Base-by-base conservation (phyloP, 2,888 invertebrate genomes). In the Tetropium fuscum region DNA sequence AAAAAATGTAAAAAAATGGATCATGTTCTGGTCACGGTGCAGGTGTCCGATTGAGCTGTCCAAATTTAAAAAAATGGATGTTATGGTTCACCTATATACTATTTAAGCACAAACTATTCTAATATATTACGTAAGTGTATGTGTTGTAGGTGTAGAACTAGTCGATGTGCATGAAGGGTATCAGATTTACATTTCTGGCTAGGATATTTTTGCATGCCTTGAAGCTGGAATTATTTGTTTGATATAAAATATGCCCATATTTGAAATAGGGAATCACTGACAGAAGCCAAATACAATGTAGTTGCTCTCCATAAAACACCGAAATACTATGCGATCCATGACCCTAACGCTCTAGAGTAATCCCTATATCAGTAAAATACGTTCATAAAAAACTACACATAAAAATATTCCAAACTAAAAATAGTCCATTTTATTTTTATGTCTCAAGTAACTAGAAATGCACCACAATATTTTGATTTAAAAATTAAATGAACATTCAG, bases 11-110 rank as follows among this genome's bases (percentile, higher is more conserved):
- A 69, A 68, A 69, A 65, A 70, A 47, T 48, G 66, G 64, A 48
- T 56, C 36, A 43, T 27, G 62, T 56, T n/a, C n/a, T 67, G 68
- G 63, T 58, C 60, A 69, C 64, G 73, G 73, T 75, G 75, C 75
- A 75, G 74, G 66, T 63, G n/a, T 68, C 63, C 63, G 62, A 61
- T 58, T 43, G 27, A 53, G 27, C n/a, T 4, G 68, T 65, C 64
- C 63, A 38, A 45, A 66, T 63, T 70, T 70, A 70, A 67, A 66
- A 69, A 65, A 61, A 30, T 64, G 49, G 64, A 65, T 66, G 65
- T 66, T 63, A 51, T 60, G 67, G 51, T 61, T 62, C 64, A 60
- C 61, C 66, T 65, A 55, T 62, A 57, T 58, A 58, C 61, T 64
- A 62, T 58, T 63, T 63, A 60, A 66, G 71, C 73, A 73, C 71